phyloP scores from a whole-genome alignment of 1,140 invertebrate species.

The Orussus abietinus region DNA sequence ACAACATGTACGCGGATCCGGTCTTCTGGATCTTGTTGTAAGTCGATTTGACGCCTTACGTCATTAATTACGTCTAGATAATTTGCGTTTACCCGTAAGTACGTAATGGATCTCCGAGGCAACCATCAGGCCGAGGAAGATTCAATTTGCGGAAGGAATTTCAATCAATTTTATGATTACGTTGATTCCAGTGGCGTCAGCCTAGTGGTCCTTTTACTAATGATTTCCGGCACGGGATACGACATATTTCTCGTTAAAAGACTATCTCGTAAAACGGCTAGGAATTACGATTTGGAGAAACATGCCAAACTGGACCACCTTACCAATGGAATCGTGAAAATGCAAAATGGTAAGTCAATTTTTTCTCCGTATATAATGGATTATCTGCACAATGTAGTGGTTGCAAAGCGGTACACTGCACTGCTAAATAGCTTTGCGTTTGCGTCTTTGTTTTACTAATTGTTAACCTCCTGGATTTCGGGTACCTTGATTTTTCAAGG shows the following conservation, averaged over 20 bases:
- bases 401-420: no score
- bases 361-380: no score
- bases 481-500: no score
- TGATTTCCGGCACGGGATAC: constrained; percentile 56
- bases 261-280: constrained; percentile 21
- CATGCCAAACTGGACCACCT: constrained; percentile 44
- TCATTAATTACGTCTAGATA: constrained; percentile 2
- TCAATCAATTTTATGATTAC: constrained; percentile 20
- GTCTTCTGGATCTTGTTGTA: constrained; percentile 71
- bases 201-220: constrained; percentile 53
- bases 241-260: constrained; percentile 43
- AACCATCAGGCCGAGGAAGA: no score
- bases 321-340: constrained; percentile 26
- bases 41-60: constrained; percentile 35
- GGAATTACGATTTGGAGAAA: constrained; percentile 43
- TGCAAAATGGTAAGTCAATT: no score
- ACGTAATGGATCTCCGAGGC: no score
- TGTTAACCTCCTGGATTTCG: no score
- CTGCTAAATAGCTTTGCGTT: no score
- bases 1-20: constrained; percentile 63
- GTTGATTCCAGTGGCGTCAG: constrained; percentile 58
- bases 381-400: no score
- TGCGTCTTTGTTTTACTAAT: no score
- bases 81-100: no score
- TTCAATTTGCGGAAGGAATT: no score